Base-by-base conservation (phyloP, 2,113 vertebrate species). In the Chinchilla lanigera region DNA sequence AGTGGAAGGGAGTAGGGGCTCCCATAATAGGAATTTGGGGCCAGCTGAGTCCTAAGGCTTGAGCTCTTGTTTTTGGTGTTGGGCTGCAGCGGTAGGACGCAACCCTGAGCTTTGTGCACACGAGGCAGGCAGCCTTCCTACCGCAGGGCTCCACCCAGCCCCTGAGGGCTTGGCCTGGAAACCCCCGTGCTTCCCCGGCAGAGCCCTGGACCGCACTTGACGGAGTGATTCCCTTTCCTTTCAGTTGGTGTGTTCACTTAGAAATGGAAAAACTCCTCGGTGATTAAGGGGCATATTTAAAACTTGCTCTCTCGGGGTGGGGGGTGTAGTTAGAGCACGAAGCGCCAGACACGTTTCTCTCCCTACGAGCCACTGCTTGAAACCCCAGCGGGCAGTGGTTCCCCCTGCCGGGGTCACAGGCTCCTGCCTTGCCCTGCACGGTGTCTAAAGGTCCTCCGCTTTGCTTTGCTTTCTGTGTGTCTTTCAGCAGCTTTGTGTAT, bases 111-210 rank as follows among this genome's bases (percentile, higher is more conserved):
- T 67, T 14, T 1, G 16, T 6, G 65, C 65, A 2, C 14, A 2
- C 1, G 16, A 35, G 65, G 65, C 6, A 5, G 35, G 30, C 65
- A n/a, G 33, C 35, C 33, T 35, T 2, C 33, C 65, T 69, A 69
- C 65, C 65, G 17, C 16, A 16, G 33, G 65, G 35, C 35, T 69
- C 2, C 3, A 30, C 17, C 67, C 35, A n/a, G 35, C 7, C 67
- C 35, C 35, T n/a, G 67, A 38, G 67, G 67, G 94, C 98, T 97
- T 89, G 50, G 94, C 38, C 93, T 67, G 86, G 92, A 98, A 97
- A 96, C 81, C 71, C 90, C 75, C 86, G 98, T 98, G 97, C 98
- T 98, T 98, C 88, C 30, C 9, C 13, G 88, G 93, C 60, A 92
- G 56, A 96, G 65, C 65, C 54, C 65, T 89, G 30, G 93, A 75